Evolutionary conservation across 2,888 invertebrate species (phyloP).

Genomic region (Belgica antarctica): DNA sequence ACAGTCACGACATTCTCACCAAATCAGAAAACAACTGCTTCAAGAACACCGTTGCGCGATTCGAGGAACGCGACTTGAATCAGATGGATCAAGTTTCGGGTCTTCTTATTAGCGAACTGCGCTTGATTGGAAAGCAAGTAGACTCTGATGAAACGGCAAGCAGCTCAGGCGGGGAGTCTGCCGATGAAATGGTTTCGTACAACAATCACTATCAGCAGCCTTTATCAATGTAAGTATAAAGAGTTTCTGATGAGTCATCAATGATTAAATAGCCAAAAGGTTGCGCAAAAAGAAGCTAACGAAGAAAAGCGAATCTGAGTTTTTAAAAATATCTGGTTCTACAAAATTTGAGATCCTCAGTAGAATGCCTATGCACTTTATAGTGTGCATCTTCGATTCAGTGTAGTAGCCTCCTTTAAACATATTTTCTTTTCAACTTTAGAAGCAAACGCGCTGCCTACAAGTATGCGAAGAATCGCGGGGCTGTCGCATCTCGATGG

Average conservation of each 20-base stretch:
- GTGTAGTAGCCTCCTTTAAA: not conserved
- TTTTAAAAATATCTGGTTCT: no score
- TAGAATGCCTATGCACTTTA: no score
- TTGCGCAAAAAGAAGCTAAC: no score
- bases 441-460: constrained; percentile 80
- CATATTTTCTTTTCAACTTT: constrained; percentile 50
- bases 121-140: constrained; percentile 70
- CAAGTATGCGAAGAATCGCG: constrained; percentile 77
- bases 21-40: constrained; percentile 14
- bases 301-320: not conserved
- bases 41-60: constrained; percentile 52
- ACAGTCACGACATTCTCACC: not conserved
- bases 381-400: no score
- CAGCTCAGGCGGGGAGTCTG: constrained; percentile 91
- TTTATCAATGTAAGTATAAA: constrained; percentile 70
- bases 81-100: constrained; percentile 72
- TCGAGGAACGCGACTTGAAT: constrained; percentile 55
- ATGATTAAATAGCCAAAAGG: no score
- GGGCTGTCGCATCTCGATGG: constrained; percentile 82
- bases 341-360: no score
- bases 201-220: constrained; percentile 74
- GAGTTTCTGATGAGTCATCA: not conserved
- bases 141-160: constrained; percentile 94
- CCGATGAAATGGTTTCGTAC: constrained; percentile 80
- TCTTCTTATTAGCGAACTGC: constrained; percentile 69